Conservation (phyloP, 2,888 invertebrate genomes). For the Chymomyza caudatula region DNA sequence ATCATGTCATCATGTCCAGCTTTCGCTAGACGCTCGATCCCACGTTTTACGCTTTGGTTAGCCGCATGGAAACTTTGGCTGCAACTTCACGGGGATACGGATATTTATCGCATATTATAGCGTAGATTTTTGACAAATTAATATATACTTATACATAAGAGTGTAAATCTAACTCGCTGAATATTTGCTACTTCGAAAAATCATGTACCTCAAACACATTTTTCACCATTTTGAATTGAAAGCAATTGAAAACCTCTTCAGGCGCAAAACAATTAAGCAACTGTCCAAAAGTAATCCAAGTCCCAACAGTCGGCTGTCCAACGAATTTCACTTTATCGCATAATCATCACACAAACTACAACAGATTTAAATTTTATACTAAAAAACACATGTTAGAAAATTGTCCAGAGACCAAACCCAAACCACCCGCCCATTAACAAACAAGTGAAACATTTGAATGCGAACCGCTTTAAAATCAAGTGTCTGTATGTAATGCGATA, state of each 20-base stretch:
- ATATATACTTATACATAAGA: no score
- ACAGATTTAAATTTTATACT: constrained; percentile 63
- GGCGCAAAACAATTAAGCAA: constrained; percentile 53
- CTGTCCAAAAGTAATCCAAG: constrained; percentile 42
- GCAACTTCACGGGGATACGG: no score
- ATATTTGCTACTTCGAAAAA: no score
- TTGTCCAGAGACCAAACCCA: constrained; percentile 46
- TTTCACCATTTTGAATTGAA: not conserved
- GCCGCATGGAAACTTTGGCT: no score
- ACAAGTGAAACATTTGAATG: constrained; percentile 68
- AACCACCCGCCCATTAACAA: constrained; percentile 14
- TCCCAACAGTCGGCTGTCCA: constrained; percentile 9
- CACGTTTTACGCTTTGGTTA: no score
- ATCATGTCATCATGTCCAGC: no score
- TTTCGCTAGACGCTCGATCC: no score
- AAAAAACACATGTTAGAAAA: constrained; percentile 66
- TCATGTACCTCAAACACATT: not conserved
- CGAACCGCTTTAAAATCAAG: constrained; percentile 57
- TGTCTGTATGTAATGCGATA: constrained; percentile 68
- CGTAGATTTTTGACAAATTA: no score
- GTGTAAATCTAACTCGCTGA: no score
- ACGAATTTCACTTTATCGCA: constrained; percentile 49
- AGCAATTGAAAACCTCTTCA: constrained; percentile 18
- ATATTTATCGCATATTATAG: no score
- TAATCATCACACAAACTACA: constrained; percentile 48